Evolutionary conservation across 37 sponge, comb jelly and placozoan genomes (phyloP).

Genomic region (Spongia lamella): DNA sequence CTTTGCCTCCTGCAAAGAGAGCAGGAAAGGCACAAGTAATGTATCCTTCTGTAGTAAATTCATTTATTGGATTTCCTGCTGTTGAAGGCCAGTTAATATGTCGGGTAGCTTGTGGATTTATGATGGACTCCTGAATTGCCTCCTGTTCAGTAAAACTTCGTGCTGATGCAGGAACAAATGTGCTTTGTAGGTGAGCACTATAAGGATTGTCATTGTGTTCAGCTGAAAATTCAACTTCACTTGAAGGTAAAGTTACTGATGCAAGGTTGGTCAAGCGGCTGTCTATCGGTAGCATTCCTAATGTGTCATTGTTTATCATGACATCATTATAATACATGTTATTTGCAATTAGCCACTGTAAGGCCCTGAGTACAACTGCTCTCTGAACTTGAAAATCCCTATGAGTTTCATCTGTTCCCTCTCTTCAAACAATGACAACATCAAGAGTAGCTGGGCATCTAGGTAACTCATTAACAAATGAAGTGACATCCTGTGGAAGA

Average conservation of each 20-base stretch:
- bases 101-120: neutral
- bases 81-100: constrained; percentile 20
- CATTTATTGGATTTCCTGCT: constrained; percentile 28
- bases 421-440: constrained; percentile 25
- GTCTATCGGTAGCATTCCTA: constrained; percentile 34
- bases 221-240: neutral
- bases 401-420: constrained; percentile 2
- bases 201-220: neutral
- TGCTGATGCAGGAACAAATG: constrained; percentile 33
- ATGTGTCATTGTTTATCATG: constrained; percentile 2
- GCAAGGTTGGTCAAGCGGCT: constrained; percentile 11
- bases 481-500: too few species aligned
- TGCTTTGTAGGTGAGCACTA: neutral
- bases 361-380: constrained; percentile 23
- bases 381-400: constrained; percentile 47
- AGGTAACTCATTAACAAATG: constrained; percentile 33
- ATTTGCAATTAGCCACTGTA: constrained; percentile 36
- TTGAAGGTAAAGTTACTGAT: neutral
- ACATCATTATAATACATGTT: constrained; percentile 20
- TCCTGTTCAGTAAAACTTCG: constrained; percentile 10
- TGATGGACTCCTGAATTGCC: neutral
- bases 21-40: constrained; percentile 43
- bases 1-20: constrained; percentile 36
- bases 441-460: constrained; percentile 10
- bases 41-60: constrained; percentile 51